These are phyloP conservation scores for Gulo gulo DNA, from an alignment of 2,113 vertebrate genomes.

Conservation along the genomic window DNA sequence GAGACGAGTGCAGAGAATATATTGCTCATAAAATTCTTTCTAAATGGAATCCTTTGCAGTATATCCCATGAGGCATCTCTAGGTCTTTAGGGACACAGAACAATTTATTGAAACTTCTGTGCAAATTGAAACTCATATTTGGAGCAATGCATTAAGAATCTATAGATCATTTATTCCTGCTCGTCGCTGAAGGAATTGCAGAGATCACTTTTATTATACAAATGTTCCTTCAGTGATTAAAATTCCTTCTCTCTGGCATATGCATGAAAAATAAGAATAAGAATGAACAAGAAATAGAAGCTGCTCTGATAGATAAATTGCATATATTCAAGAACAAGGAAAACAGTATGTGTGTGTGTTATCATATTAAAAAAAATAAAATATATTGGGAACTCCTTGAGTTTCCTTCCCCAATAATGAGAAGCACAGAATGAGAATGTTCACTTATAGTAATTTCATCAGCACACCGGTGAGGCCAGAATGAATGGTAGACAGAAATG, in stretches of 20 bases:
- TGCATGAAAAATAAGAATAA: slow-evolving; percentile 52
- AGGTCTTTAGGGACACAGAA: slow-evolving; percentile 62
- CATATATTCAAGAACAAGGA: slow-evolving; percentile 51
- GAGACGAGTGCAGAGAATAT: slow-evolving; percentile 23
- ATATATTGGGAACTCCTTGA: slow-evolving; percentile 6
- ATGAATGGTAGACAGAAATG: neutral
- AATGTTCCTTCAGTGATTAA: slow-evolving; percentile 62
- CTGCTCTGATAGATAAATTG: slow-evolving; percentile 58
- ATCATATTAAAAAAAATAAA: slow-evolving; percentile 28
- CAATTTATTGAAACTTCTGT: slow-evolving; percentile 66
- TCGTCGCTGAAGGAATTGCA: slow-evolving; percentile 15
- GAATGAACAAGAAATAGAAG: slow-evolving; percentile 49
- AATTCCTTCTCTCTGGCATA: slow-evolving; percentile 60
- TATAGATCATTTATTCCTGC: slow-evolving; percentile 58
- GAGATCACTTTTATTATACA: slow-evolving; percentile 60
- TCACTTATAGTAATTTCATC: slow-evolving; percentile 32
- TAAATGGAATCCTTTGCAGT: slow-evolving; percentile 31
- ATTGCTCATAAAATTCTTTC: slow-evolving; percentile 50
- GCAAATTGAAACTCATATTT: slow-evolving; percentile 61
- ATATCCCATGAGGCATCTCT: slow-evolving; percentile 33
- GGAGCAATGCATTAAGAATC: slow-evolving; percentile 51
- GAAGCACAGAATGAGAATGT: slow-evolving; percentile 27
- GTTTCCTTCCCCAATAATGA: slow-evolving; percentile 42
- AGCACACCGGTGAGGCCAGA: slow-evolving; percentile 12
- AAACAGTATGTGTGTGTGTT: neutral